Conservation (phyloP, 2,797 vertebrate species). For the Leucoraja ocellata region DNA sequence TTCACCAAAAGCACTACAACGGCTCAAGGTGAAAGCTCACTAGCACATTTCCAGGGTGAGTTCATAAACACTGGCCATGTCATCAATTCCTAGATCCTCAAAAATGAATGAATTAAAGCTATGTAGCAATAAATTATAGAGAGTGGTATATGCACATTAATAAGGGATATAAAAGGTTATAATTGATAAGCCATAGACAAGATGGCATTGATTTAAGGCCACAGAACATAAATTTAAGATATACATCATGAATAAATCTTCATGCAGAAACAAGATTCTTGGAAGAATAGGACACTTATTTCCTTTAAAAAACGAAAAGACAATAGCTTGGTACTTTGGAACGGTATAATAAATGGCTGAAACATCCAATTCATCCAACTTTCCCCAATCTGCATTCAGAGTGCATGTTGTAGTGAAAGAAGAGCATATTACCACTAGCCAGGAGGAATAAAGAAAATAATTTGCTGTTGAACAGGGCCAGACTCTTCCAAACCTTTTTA, state of each 20-base stretch:
- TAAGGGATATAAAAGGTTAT: background rate
- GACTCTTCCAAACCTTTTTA: background rate
- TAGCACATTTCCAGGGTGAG: no score
- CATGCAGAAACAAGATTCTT: background rate
- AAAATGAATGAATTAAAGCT: no score
- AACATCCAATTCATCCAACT: background rate
- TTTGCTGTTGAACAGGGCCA: background rate
- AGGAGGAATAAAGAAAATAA: background rate
- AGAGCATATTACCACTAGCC: background rate
- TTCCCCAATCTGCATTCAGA: background rate
- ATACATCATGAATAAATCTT: no score
- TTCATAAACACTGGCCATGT: no score
- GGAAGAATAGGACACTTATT: background rate
- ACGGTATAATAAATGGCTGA: background rate
- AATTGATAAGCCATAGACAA: background rate
- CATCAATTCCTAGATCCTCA: no score
- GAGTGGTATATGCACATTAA: no score
- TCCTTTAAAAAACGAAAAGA: background rate
- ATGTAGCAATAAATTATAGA: no score
- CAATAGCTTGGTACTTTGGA: background rate
- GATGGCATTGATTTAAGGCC: background rate
- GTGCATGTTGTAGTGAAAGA: background rate
- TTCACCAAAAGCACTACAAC: no score
- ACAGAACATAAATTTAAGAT: background rate
- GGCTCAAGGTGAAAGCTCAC: no score